Conservation (phyloP, 92 coral and sea anemone genomes). For the Galaxea fascicularis region DNA sequence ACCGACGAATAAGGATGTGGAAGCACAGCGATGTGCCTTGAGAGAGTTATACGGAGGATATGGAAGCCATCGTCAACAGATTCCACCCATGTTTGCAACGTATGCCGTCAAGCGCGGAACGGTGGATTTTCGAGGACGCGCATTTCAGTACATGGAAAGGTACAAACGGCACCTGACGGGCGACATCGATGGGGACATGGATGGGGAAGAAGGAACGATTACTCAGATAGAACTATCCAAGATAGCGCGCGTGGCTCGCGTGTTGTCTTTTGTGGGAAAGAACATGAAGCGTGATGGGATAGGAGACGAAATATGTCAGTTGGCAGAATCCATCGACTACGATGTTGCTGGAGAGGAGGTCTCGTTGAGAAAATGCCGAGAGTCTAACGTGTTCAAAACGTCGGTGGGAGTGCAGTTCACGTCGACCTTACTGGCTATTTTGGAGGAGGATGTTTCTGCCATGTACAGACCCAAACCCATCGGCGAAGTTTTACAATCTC, state of each 20-base stretch:
- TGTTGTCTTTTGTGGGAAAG: background rate
- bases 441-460: background rate
- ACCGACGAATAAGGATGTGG: background rate
- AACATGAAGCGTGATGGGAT: background rate
- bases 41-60: background rate
- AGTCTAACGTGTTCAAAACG: conserved; percentile 1
- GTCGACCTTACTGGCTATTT: background rate
- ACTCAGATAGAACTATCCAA: conserved; percentile 7
- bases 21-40: background rate
- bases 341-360: background rate
- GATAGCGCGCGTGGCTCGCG: background rate
- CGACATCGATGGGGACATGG: background rate
- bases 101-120: background rate
- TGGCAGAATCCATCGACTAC: background rate
- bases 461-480: background rate
- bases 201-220: conserved; percentile 7
- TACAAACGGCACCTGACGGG: background rate
- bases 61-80: too few species aligned
- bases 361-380: background rate
- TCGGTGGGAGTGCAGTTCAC: conserved; percentile 1
- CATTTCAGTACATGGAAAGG: background rate
- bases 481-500: background rate
- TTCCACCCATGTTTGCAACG: conserved; percentile 2
- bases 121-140: background rate
- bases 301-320: background rate